Percentiles rank a stretch among this genome's conserved stretches.
phyloP scores from a whole-genome alignment of 2,888 invertebrate species.

The Drosophila prolongata region DNA sequence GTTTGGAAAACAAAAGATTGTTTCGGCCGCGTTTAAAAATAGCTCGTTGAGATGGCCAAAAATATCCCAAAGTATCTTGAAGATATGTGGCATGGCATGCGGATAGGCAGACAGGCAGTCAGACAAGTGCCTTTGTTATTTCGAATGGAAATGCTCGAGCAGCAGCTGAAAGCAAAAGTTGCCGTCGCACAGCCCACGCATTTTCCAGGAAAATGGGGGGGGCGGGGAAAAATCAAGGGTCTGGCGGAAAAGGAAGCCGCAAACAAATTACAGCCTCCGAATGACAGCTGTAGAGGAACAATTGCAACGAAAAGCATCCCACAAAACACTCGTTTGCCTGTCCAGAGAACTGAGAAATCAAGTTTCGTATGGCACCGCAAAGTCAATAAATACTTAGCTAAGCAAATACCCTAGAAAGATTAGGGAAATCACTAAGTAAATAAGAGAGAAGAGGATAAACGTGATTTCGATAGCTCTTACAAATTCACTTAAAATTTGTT shows the following conservation, averaged over 20 bases:
- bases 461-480: not conserved
- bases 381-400: conserved; percentile 21
- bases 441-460: not conserved
- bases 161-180: conserved; percentile 72
- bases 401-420: conserved; percentile 8
- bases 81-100: conserved; percentile 53
- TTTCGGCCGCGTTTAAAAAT: conserved; percentile 59
- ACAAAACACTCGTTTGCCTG: conserved; percentile 48
- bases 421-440: not conserved
- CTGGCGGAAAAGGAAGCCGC: conserved; percentile 30
- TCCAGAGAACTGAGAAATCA: conserved; percentile 27
- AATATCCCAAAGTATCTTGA: conserved; percentile 57
- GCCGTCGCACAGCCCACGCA: conserved; percentile 64
- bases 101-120: conserved; percentile 58
- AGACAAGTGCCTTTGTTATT: conserved; percentile 67
- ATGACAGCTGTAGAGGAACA: conserved; percentile 75
- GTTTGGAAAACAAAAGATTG: conserved; percentile 73
- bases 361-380: conserved; percentile 2
- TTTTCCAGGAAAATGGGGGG: conserved; percentile 12
- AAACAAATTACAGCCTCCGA: conserved; percentile 71
- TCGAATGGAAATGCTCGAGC: conserved; percentile 69
- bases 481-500: not conserved
- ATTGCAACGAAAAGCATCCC: conserved; percentile 38
- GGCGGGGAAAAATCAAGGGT: conserved; percentile 1
- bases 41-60: conserved; percentile 58